Conservation (phyloP, 2,113 vertebrate genomes). For the Pituophis catenifer region DNA sequence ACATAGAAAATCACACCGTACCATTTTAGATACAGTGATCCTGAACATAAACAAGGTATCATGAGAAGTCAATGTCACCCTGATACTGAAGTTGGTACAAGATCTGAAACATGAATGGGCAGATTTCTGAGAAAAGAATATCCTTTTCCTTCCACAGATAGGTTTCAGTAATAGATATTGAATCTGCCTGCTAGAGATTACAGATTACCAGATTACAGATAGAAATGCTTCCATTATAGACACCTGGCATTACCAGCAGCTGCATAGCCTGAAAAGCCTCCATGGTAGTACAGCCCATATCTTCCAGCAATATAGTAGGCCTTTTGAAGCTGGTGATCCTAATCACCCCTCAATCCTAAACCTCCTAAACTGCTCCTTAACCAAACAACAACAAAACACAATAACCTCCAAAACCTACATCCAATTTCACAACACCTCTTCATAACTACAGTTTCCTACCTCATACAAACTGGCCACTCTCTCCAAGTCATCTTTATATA, state of each 20-base stretch:
- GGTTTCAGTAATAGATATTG: background rate
- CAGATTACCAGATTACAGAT: background rate
- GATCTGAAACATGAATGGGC: background rate
- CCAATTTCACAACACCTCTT: background rate
- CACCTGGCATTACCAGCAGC: background rate
- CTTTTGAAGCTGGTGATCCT: background rate
- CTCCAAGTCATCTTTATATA: background rate
- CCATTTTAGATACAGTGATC: background rate
- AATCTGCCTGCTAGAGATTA: background rate
- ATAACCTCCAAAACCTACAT: background rate
- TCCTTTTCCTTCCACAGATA: background rate
- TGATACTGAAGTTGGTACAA: background rate
- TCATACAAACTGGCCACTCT: background rate
- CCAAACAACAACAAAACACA: background rate
- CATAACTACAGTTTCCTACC: background rate
- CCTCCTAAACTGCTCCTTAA: background rate
- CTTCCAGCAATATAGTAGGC: background rate
- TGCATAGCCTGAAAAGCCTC: background rate
- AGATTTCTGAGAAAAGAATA: background rate
- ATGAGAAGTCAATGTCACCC: background rate
- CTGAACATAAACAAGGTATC: background rate
- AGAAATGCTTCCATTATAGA: background rate
- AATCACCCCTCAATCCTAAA: background rate
- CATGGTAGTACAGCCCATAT: background rate
- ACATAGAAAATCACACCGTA: background rate